These are phyloP conservation scores for Pteropus rufus DNA, from an alignment of 2,797 vertebrate genomes.

Conservation along the genomic window DNA sequence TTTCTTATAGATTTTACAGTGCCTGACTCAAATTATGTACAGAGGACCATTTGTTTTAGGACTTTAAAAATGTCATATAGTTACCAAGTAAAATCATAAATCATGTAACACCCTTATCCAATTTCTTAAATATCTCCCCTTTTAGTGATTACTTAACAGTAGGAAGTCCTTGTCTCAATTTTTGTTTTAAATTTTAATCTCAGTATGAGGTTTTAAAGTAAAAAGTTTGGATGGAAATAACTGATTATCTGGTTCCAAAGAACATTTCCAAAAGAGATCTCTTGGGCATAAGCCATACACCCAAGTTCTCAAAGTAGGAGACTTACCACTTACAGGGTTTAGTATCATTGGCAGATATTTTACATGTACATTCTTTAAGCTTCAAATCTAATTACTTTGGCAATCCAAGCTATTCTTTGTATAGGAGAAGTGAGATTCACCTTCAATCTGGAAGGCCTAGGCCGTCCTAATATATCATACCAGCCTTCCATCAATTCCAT, in stretches of 20 bases:
- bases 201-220: slow-evolving; percentile 56
- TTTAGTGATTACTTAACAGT: slow-evolving; percentile 67
- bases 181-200: slow-evolving; percentile 71
- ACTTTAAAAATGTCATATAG: slow-evolving; percentile 48
- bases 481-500: slow-evolving; percentile 70
- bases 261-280: slow-evolving; percentile 53
- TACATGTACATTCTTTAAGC: slow-evolving; percentile 54
- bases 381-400: slow-evolving; percentile 81
- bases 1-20: slow-evolving; percentile 26
- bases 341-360: slow-evolving; percentile 54
- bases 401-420: slow-evolving; percentile 63
- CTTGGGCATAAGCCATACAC: background rate
- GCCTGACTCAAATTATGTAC: slow-evolving; percentile 4
- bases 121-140: slow-evolving; percentile 60
- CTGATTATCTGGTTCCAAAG: slow-evolving; percentile 60
- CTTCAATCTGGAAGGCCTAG: slow-evolving; percentile 44
- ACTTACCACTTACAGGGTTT: slow-evolving; percentile 60
- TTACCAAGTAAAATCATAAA: slow-evolving; percentile 60
- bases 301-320: slow-evolving; percentile 32
- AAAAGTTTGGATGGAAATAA: slow-evolving; percentile 61
- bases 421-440: slow-evolving; percentile 66
- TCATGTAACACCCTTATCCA: slow-evolving; percentile 50
- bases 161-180: slow-evolving; percentile 65
- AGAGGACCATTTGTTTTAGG: slow-evolving; percentile 51
- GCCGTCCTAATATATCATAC: slow-evolving; percentile 75